phyloP scores from a whole-genome alignment of 2,113 vertebrate species.

The Tychaedon coryphoeus region DNA sequence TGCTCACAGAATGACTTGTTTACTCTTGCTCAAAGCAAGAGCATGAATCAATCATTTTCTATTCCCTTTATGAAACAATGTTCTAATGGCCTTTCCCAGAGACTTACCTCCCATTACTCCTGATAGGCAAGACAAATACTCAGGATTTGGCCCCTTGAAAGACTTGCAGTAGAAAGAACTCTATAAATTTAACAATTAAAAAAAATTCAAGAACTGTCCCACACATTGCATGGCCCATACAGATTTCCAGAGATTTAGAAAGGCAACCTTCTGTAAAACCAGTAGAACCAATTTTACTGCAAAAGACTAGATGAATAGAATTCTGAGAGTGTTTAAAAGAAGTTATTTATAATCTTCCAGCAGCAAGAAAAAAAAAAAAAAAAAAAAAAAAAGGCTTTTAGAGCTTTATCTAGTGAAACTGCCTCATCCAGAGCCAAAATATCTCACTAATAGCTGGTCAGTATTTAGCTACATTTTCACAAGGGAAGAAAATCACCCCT shows the following conservation, averaged over 20 bases:
- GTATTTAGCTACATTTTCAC: background rate
- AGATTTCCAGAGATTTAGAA: background rate
- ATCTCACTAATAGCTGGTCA: background rate
- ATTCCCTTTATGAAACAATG: background rate
- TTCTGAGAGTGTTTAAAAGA: background rate
- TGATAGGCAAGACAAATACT: background rate
- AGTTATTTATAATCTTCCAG: background rate
- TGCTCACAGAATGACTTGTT: background rate
- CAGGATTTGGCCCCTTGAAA: background rate
- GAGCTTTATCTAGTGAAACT: background rate
- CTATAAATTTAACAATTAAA: background rate
- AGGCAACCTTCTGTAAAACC: background rate
- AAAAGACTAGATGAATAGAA: background rate
- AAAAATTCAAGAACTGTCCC: background rate
- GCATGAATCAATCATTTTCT: background rate
- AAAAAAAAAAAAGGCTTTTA: background rate
- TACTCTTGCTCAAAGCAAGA: background rate
- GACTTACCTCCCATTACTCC: background rate
- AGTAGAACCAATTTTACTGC: background rate
- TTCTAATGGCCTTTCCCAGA: background rate
- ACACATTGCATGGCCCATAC: background rate
- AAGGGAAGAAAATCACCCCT: background rate
- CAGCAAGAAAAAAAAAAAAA: background rate
- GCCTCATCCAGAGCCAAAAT: background rate
- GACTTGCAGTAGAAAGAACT: background rate